Evolutionary conservation across 2,797 vertebrate genomes (phyloP), one percentile per base, ranked within the genome.

Genomic region (Apodemus agrarius): DNA sequence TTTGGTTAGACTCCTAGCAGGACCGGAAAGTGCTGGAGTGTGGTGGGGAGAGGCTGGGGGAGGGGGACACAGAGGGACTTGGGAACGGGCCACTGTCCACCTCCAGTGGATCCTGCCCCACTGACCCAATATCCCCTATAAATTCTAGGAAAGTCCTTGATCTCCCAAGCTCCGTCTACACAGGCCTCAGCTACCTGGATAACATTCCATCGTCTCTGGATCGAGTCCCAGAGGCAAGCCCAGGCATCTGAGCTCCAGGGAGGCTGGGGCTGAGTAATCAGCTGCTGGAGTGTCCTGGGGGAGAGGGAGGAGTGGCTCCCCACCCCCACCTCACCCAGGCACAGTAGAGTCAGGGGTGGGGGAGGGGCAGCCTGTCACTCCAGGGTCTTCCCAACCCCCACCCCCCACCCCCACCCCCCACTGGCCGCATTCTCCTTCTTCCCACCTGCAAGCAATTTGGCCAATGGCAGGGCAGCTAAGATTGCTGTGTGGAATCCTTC

Each of bases 381-480:
- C 0, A 59, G 74, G 54, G 89, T 92, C 95, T 96, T 96, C 92
- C 88, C 96, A 92, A 63, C 96, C 91, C 91, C n/a, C n/a, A n/a
- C n/a, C n/a, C n/a, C n/a, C n/a, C n/a, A n/a, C n/a, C n/a, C n/a
- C n/a, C n/a, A n/a, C 69, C 93, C 90, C 89, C 92, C 82, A 87
- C 57, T 37, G 46, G 14, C 59, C 10, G 4, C 65, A 4, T 4
- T 72, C 89, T 88, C 69, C 83, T 40, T 91, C 82, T 95, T 93
- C 97, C 97, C 98, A 98, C 98, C 98, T 98, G 98, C 97, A 97
- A 98, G 97, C 98, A 98, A 98, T 98, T 98, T 98, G 95, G 97
- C 96, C 97, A 98, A 98, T 97, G 94, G 95, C 96, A 96, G 97
- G 94, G 95, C 96, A 95, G 94, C 96, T 95, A 97, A 97, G 96